Conservation (phyloP, 2,113 vertebrate species). For the Mobula hypostoma region DNA sequence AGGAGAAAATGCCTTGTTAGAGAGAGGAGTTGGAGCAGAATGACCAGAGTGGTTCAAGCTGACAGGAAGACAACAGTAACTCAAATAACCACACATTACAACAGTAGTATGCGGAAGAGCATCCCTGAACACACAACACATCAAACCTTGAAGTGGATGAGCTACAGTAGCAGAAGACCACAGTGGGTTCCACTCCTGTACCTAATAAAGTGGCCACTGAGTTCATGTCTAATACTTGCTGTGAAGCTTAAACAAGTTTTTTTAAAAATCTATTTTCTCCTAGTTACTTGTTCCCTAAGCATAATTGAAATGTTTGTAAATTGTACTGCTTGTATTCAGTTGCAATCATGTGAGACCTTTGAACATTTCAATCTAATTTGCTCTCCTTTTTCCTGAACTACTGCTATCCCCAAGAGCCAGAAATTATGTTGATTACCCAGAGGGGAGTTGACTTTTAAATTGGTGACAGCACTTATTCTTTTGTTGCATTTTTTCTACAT, state of each 20-base stretch:
- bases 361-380: neutral
- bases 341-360: neutral
- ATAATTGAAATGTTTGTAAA: neutral
- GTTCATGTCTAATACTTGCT: neutral
- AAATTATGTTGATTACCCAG: neutral
- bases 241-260: neutral
- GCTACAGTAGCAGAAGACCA: too few relatives aligned
- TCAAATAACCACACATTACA: too few relatives aligned
- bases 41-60: too few relatives aligned
- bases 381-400: neutral
- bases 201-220: too few relatives aligned
- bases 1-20: too few relatives aligned
- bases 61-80: too few relatives aligned
- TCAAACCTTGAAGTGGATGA: too few relatives aligned
- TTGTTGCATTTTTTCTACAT: neutral
- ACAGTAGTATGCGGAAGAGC: too few relatives aligned
- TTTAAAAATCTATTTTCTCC: neutral
- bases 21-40: too few relatives aligned
- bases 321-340: neutral
- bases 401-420: neutral
- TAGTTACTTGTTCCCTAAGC: neutral
- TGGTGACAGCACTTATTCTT: neutral
- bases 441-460: neutral
- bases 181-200: too few relatives aligned
- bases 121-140: too few relatives aligned